Conservation (phyloP, 2,113 vertebrate genomes). For the Protobothrops flavoviridis region DNA sequence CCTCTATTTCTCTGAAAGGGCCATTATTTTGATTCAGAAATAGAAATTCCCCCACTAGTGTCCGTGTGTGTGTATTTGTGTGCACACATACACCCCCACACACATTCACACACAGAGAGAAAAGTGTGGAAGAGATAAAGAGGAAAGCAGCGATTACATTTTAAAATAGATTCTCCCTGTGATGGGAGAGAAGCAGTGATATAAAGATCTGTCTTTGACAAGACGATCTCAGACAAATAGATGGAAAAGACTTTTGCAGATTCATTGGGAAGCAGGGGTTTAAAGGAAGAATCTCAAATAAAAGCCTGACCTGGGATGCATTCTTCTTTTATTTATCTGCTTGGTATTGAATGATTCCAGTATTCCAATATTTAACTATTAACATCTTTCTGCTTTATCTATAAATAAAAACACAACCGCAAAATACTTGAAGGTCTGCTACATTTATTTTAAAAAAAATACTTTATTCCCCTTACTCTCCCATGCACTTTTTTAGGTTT, state of each 20-base stretch:
- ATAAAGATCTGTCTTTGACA: constrained; percentile 68
- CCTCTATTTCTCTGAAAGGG: constrained; percentile 33
- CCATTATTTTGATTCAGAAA: constrained; percentile 26
- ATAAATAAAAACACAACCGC: constrained; percentile 59
- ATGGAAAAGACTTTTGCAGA: constrained; percentile 59
- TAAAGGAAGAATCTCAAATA: constrained; percentile 33
- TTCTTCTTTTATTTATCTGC: constrained; percentile 61
- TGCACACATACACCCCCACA: not conserved
- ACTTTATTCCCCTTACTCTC: not conserved
- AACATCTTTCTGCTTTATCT: constrained; percentile 61
- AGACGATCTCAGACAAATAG: constrained; percentile 61
- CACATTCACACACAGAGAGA: not conserved
- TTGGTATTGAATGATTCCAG: constrained; percentile 54
- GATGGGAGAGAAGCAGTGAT: constrained; percentile 41
- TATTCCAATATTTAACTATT: constrained; percentile 68
- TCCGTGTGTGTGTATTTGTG: constrained; percentile 25
- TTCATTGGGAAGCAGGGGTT: constrained; percentile 33
- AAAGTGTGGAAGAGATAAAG: constrained; percentile 31
- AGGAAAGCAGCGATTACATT: constrained; percentile 61
- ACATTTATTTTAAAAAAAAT: constrained; percentile 60
- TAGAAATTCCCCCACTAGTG: constrained; percentile 1
- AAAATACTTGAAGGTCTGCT: constrained; percentile 46
- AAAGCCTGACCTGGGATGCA: constrained; percentile 56
- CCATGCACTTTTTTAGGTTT: not conserved
- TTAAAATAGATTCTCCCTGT: constrained; percentile 70